Base-by-base conservation (phyloP, 1,140 invertebrate genomes). In the Cyrtorhinus lividipennis region DNA sequence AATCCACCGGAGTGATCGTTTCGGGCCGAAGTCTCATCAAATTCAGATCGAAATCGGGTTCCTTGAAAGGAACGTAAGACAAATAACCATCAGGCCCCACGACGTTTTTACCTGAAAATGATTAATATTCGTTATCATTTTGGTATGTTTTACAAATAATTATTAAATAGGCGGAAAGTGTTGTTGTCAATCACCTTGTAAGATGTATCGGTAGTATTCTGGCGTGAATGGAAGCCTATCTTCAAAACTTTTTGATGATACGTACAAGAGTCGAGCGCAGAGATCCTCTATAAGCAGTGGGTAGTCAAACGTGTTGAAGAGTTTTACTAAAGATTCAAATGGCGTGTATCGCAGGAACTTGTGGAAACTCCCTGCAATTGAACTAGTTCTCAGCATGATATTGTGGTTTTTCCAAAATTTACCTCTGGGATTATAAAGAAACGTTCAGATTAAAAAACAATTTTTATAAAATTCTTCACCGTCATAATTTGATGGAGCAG, bases 171-270 rank as follows among this genome's bases (percentile, higher is more conserved):
- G n/a, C n/a, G n/a, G n/a, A n/a, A n/a, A n/a, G n/a, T n/a, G n/a
- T n/a, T n/a, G n/a, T n/a, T n/a, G n/a, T n/a, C n/a, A n/a, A n/a
- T 53, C 20, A 53, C 48, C 48, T 53, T 22, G 48, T 53, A 53
- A 53, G 20, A 53, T 53, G 18, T 53, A 53, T 22, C 20, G 10
- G 12, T 15, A 53, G 20, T 53, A 53, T 5, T 10, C 10, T 5
- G 48, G 48, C 8, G 20, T 15, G 20, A 53, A 53, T 12, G 48
- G 48, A 5, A 53, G 20, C 20, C 20, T 12, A 53, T 53, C 48
- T 5, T 53, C 3, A 12, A 53, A 53, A 5, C 20, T 20, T 8
- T 53, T 20, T 13, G 10, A 8, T 8, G 8, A 13, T 22, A 22
- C 12, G 20, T 15, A 5, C 12, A 15, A 20, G 5, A 53, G 20